Base-by-base conservation (phyloP, 2,113 vertebrate genomes). In the Motacilla tschutschensis region DNA sequence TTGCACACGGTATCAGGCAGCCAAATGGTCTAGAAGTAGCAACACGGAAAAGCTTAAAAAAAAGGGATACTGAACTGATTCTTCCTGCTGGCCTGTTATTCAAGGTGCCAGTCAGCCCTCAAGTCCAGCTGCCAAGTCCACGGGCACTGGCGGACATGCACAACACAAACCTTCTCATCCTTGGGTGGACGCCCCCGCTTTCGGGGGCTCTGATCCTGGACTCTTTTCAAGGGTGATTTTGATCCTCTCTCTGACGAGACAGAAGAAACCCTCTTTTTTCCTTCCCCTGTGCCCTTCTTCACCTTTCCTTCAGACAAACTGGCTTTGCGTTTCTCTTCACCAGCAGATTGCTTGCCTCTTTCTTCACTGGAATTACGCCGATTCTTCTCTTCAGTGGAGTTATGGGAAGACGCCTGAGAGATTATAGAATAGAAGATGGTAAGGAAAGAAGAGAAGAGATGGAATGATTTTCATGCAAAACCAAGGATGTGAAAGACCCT, bases 81-180 rank as follows among this genome's bases (percentile, higher is more conserved):
- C 63, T 62, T 93, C 63, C 69, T 86, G 67, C 47, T 59, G 73
- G 88, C 79, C 40, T 62, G 36, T 53, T 66, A 87, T 36, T 50
- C 54, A 91, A 84, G 67, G 63, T 41, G 93, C 78, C 80, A 89
- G 88, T 33, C 50, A 92, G 78, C 57, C 79, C 77, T 94, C 35
- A 38, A 88, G 80, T 92, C 85, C 90, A 90, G 53, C 71, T 79
- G 92, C 79, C 90, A 91, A 89, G 84, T 92, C 94, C 93, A 92
- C 5, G 29, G 90, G 79, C 78, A 75, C 63, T 89, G 85, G 85
- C 18, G 36, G 90, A 94, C 91, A 93, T 91, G 91, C 83, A 91
- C 83, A 90, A 95, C 93, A 97, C 97, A 94, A 96, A 99, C 99
- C 99, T 99, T 99, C 95, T 99, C 99, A 38, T 98, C 98, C 96